Percentiles rank a stretch among this genome's conserved stretches.
Conservation (phyloP, 2,888 invertebrate genomes). For the Eupithecia subumbrata region DNA sequence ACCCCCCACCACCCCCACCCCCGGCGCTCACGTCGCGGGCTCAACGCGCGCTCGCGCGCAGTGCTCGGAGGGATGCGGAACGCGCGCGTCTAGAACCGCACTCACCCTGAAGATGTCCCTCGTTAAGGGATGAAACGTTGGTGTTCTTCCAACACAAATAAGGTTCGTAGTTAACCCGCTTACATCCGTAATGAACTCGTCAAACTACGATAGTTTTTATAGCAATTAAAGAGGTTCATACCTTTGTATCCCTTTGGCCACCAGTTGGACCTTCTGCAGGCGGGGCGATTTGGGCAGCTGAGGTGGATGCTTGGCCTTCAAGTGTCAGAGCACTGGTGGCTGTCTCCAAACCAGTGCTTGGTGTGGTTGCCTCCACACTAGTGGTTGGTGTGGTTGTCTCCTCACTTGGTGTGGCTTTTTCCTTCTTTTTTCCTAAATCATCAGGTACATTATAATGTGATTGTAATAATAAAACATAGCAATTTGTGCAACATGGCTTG, state of each 20-base stretch:
- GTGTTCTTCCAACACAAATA: too few species aligned
- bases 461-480: background rate
- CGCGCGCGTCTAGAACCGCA: too few species aligned
- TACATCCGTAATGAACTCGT: too few species aligned
- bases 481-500: background rate
- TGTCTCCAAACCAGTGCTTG: background rate
- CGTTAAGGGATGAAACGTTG: too few species aligned
- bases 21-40: too few species aligned
- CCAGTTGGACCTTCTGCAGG: conserved; percentile 8
- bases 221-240: background rate
- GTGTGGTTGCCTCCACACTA: conserved; percentile 1
- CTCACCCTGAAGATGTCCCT: too few species aligned
- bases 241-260: background rate
- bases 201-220: too few species aligned
- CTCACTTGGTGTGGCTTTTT: background rate
- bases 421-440: conserved; percentile 10
- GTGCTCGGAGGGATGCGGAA: too few species aligned
- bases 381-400: conserved; percentile 1
- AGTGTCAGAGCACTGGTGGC: background rate
- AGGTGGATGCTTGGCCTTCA: conserved; percentile 6
- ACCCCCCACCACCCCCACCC: too few species aligned
- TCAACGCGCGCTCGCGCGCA: too few species aligned
- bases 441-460: background rate
- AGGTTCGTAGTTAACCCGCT: too few species aligned
- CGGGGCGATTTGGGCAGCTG: background rate